Evolutionary conservation across 2,797 vertebrate species (phyloP).

Genomic region (Mus spretus): DNA sequence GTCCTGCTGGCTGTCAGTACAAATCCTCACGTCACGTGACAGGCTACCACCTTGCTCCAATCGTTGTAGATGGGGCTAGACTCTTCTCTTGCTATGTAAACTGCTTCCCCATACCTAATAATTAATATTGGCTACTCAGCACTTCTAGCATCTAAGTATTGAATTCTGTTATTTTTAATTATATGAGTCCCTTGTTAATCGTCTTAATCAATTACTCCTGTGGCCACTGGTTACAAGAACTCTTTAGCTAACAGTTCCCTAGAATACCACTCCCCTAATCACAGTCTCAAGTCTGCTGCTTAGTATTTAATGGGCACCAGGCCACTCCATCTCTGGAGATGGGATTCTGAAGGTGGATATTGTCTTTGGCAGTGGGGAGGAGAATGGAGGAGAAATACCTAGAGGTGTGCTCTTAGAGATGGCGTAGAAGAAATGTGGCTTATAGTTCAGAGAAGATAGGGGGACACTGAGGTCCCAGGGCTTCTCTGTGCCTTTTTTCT

Average conservation of each 20-base stretch:
- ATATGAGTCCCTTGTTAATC: slow-evolving; percentile 68
- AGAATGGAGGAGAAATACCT: neutral
- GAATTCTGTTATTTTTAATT: slow-evolving; percentile 78
- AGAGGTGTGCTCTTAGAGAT: neutral
- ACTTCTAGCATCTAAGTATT: slow-evolving; percentile 65
- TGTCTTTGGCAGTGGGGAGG: slow-evolving; percentile 39
- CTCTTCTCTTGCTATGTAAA: slow-evolving; percentile 3
- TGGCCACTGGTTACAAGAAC: slow-evolving; percentile 49
- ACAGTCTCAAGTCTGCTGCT: neutral
- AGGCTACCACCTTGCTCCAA: neutral
- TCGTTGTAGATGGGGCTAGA: neutral
- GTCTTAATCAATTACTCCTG: slow-evolving; percentile 66
- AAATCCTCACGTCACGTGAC: neutral
- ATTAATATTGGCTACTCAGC: slow-evolving; percentile 67
- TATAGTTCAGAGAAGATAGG: neutral
- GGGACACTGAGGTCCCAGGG: neutral
- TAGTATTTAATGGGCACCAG: neutral
- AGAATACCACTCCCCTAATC: neutral
- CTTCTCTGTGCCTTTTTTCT: neutral
- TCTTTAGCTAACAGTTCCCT: slow-evolving; percentile 43
- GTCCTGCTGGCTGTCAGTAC: neutral
- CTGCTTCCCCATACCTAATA: slow-evolving; percentile 49
- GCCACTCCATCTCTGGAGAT: neutral
- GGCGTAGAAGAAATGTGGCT: neutral
- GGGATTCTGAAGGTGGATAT: neutral